Percentiles rank a stretch among this genome's conserved stretches.
Conservation (phyloP, 2,797 vertebrate species). For the Artibeus jamaicensis region DNA sequence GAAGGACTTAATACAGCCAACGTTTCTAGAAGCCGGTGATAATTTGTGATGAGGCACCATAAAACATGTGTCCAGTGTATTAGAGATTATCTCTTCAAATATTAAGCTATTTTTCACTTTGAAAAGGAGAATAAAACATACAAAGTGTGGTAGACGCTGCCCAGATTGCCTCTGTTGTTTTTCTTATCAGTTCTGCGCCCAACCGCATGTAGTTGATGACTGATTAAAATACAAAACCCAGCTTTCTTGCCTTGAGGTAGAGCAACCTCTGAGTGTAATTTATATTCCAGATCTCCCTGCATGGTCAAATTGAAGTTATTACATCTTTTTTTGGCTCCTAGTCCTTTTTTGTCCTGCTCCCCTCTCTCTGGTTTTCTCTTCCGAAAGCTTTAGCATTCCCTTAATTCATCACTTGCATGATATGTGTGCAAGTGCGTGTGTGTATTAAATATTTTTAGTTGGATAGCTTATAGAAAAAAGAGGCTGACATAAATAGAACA, state of each 20-base stretch:
- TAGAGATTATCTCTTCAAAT: background rate
- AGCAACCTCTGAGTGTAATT: background rate
- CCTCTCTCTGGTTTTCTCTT: background rate
- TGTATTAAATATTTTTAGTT: background rate
- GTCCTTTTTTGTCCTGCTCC: background rate
- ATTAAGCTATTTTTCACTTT: background rate
- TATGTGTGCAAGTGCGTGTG: background rate
- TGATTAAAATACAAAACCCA: background rate
- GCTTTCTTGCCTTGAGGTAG: background rate
- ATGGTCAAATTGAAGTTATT: background rate
- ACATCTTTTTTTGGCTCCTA: background rate
- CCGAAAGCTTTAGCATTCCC: background rate
- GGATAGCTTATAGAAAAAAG: background rate
- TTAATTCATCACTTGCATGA: background rate
- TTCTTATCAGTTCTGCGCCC: background rate
- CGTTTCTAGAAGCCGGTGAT: background rate
- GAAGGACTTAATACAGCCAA: background rate
- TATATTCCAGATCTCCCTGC: background rate
- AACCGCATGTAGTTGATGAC: background rate
- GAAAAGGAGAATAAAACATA: background rate
- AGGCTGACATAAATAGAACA: background rate
- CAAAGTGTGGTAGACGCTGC: background rate
- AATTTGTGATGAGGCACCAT: background rate
- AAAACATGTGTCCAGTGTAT: background rate
- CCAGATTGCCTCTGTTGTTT: background rate